phyloP scores from a whole-genome alignment of 1,140 invertebrate species.

The Drosophila serrata region DNA sequence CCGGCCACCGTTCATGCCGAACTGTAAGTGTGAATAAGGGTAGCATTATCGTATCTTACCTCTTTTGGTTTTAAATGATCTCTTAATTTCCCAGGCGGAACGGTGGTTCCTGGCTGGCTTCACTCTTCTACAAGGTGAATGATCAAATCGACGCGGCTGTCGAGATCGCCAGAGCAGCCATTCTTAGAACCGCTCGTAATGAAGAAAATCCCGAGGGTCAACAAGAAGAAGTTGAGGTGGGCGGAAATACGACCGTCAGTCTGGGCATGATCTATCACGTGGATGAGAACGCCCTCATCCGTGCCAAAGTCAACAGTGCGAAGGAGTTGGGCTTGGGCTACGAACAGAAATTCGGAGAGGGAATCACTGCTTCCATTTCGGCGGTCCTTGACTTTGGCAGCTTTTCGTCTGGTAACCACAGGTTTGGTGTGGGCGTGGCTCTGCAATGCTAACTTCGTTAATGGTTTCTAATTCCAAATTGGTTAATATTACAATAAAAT shows the following conservation, averaged over 20 bases:
- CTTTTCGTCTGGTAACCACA: constrained; percentile 50
- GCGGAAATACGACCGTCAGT: constrained; percentile 8
- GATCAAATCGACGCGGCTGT: constrained; percentile 46
- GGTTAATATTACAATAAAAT: background rate
- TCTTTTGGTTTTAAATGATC: no score
- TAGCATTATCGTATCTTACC: background rate
- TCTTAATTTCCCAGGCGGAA: constrained; percentile 5
- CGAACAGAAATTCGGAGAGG: constrained; percentile 64
- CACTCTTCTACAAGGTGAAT: constrained; percentile 52
- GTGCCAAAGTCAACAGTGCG: constrained; percentile 59
- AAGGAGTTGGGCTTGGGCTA: constrained; percentile 64
- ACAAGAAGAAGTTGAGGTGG: background rate
- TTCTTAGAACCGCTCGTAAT: background rate
- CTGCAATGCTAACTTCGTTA: constrained; percentile 43
- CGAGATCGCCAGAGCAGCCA: constrained; percentile 27
- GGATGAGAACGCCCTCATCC: constrained; percentile 55
- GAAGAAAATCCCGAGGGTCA: background rate
- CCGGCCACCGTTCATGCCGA: constrained; percentile 52
- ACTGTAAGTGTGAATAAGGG: constrained; percentile 41
- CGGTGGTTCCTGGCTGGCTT: constrained; percentile 45
- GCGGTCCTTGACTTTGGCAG: constrained; percentile 40
- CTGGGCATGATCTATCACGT: constrained; percentile 65
- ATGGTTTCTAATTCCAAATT: constrained; percentile 21
- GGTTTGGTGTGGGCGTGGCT: constrained; percentile 62
- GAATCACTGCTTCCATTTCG: constrained; percentile 61